Evolutionary conservation across 2,113 vertebrate species (phyloP), one percentile per base, ranked within the genome.

Genomic region (Chaetura pelagica): DNA sequence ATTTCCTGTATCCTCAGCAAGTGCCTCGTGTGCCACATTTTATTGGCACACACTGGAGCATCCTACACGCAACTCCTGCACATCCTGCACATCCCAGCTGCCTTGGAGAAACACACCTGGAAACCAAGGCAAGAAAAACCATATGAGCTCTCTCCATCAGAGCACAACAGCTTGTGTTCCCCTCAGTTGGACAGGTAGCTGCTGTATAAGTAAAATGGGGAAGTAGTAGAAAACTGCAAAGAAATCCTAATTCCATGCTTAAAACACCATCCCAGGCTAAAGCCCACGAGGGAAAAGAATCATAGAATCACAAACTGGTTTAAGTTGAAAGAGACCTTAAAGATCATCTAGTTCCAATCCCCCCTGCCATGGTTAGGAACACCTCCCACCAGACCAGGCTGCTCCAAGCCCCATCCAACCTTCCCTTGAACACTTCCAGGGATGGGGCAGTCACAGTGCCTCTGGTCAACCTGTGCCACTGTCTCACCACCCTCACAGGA

Each of bases 201-300:
- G 61, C 54, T 30, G 14, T 4, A 18, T 14, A 19, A 55, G 22
- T 1, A 1, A 46, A 64, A 32, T 0, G 0, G 42, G n/a, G 30
- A 84, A 83, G 35, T 2, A 19, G 23, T 24, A 62, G 40, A 57
- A 78, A 90, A 92, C 42, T 30, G 7, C 18, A 48, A 61, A 40
- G 5, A 76, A 82, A 55, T 67, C 7, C 7, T 21, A 4, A 35
- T 49, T 88, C 23, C 51, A 72, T 49, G 4, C 26, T 83, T 54
- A 48, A 77, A 80, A 84, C 29, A 10, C 20, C 52, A 59, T 58
- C 54, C 17, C 34, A 29, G 35, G 27, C 38, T 55, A 44, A 90
- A 34, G 10, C 21, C 9, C 20, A 46, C 11, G 10, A 14, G 49
- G 40, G 40, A 42, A 42, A 12, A 42, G 40, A 42, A 42, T 42